Base-by-base conservation (phyloP, 2,113 vertebrate genomes). In the Megaleporinus macrocephalus region DNA sequence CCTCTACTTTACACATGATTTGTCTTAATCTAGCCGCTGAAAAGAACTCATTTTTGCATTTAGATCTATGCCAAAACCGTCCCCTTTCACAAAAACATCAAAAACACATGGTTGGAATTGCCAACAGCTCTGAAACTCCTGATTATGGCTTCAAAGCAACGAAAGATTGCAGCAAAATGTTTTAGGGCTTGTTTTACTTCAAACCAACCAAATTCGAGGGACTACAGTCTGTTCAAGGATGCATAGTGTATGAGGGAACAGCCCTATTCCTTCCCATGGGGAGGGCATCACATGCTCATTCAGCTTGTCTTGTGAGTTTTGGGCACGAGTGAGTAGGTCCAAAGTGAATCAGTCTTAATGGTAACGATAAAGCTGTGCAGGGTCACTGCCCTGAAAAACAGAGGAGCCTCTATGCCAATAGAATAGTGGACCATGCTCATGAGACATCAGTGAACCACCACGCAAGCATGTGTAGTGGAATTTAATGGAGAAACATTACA, bases 351-450 rank as follows among this genome's bases (percentile, higher is more conserved):
- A 70, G 66, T 12, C 66, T 41, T 44, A 70, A 65, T 65, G 0
- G 41, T 70, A 14, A 70, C 0, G n/a, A n/a, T 11, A 24, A 70
- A 44, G 65, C 16, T 0, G 33, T 24, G 18, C 66, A 18, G 30
- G 65, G 30, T 68, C 65, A 68, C 65, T 68, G 63, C 29, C 27
- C 27, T 66, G 0, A 66, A 30, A 66, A 69, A 69, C 30, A 69
- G 30, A 69, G 7, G 4, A 75, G 73, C 13, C 18, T 75, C 33
- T 75, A 24, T 69, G 33, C 41, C 65, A 75, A n/a, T 1, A 41
- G n/a, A 59, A 16, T 36, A 36, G 68, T 75, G 87, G 47, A 87
- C 88, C 69, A 78, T 78, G 53, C 87, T 88, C 87, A 89, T 57
- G 27, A 89, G 86, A 89, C 85, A 49, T 65, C 73, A 65, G 44